A percentile compares a stretch with the other conserved stretches of the same genome.
phyloP scores from a whole-genome alignment of 2,113 vertebrate genomes.

The Cynoglossus semilaevis region DNA sequence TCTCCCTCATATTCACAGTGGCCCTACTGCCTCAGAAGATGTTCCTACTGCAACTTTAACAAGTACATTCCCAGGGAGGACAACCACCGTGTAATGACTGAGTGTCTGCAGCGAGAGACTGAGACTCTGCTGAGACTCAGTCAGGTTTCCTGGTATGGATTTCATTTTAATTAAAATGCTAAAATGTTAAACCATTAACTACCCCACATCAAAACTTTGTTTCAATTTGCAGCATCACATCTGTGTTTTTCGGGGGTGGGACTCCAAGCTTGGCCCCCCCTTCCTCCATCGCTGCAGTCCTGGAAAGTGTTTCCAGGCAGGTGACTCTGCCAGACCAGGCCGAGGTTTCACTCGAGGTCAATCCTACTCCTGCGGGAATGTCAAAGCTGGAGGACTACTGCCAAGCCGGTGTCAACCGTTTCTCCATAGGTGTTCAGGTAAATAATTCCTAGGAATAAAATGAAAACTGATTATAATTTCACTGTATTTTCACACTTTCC shows the following conservation, averaged over 20 bases:
- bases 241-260: conserved; percentile 91
- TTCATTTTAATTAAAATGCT: neutral
- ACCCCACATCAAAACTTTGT: neutral
- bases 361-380: conserved; percentile 78
- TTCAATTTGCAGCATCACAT: conserved; percentile 77
- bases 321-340: conserved; percentile 62
- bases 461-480: neutral
- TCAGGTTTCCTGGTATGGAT: conserved; percentile 78
- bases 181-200: neutral
- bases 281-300: conserved; percentile 72
- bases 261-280: conserved; percentile 89
- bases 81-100: conserved; percentile 72
- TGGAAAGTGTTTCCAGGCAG: conserved; percentile 76
- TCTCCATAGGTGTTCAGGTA: conserved; percentile 92
- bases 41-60: conserved; percentile 94
- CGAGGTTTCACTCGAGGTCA: conserved; percentile 88
- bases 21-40: conserved; percentile 91
- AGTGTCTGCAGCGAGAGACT: conserved; percentile 81
- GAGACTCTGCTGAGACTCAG: conserved; percentile 81
- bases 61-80: conserved; percentile 81
- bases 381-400: conserved; percentile 74
- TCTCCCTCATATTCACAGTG: conserved; percentile 73
- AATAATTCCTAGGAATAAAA: conserved; percentile 9
- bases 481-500: neutral
- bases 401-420: conserved; percentile 83